Evolutionary conservation across 2,113 vertebrate species (phyloP), one percentile per base, ranked within the genome.

Genomic region (Sinocyclocheilus grahami): DNA sequence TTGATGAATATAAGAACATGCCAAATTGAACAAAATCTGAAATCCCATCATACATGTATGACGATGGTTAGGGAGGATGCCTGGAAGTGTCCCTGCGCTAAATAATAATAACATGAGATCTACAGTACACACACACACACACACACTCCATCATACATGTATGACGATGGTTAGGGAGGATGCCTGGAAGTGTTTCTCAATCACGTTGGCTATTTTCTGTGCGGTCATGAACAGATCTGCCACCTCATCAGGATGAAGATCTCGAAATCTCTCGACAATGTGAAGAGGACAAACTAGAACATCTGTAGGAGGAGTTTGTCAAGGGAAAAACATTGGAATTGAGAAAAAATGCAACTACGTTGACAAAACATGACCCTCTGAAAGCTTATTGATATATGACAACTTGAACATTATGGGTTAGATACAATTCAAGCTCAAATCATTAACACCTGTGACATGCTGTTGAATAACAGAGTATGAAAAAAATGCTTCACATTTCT

Each of bases 251-350:
- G 96, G 95, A 62, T 1, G 16, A 51, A 99, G 94, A 85, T 99
- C 97, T 6, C 93, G 89, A 86, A 98, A 97, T 10, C 96, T 96
- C 82, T 97, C 96, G 88, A 95, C 96, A 0, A 92, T 92, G 82
- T 96, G 93, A 51, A 97, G 87, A 0, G 97, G 97, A 87, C 97
- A 99, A 4, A 98, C 95, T 0, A 99, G 93, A 37, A 98, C 96
- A 93, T 99, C 96, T 97, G 93, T 46, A 72, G 87, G 48, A 53
- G 81, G 1, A 12, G 48, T 76, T 27, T 90, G 95, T 95, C 95
- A 97, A 96, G 95, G 62, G 90, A 72, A 90, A 69, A 37, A 67
- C 14, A 46, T 10, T 42, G 7, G 1, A 42, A 9, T 2, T 42
- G 8, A 42, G 42, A 42, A 42, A 42, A 42, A 42, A 42, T 42